These are phyloP conservation scores for Xylocampa areola DNA, from an alignment of 2,888 invertebrate genomes.

Conservation along the genomic window DNA sequence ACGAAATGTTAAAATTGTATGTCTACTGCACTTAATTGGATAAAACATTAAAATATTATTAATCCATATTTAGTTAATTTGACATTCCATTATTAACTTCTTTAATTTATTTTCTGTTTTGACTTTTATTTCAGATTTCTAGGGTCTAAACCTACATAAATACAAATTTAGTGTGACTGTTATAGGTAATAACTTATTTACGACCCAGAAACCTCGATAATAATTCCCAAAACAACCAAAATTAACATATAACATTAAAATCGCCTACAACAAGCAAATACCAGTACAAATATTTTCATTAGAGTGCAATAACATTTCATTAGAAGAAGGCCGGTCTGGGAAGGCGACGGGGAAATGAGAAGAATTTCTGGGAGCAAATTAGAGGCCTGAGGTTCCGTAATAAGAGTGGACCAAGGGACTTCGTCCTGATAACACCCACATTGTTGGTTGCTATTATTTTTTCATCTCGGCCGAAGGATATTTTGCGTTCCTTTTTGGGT, in stretches of 20 bases:
- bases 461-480: conserved; percentile 75
- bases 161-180: too few relatives aligned
- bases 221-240: not conserved
- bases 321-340: conserved; percentile 67
- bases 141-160: too few relatives aligned
- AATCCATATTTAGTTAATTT: too few relatives aligned
- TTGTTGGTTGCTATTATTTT: conserved; percentile 83
- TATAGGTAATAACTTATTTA: too few relatives aligned
- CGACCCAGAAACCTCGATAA: not conserved
- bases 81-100: too few relatives aligned
- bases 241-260: conserved; percentile 4
- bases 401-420: conserved; percentile 80
- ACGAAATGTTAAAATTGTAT: too few relatives aligned
- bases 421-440: conserved; percentile 80
- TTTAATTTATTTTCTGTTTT: too few relatives aligned
- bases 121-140: too few relatives aligned
- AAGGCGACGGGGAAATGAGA: conserved; percentile 64
- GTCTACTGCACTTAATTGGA: too few relatives aligned
- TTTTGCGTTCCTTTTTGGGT: conserved; percentile 64
- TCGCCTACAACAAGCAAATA: conserved; percentile 1
- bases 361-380: conserved; percentile 73
- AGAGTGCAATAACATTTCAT: conserved; percentile 67
- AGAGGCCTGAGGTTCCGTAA: conserved; percentile 78
- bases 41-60: too few relatives aligned
- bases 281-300: conserved; percentile 58